These are phyloP conservation scores for Chiridota heheva DNA, from an alignment of 35 echinoderm and acorn worm genomes.

Conservation along the genomic window DNA sequence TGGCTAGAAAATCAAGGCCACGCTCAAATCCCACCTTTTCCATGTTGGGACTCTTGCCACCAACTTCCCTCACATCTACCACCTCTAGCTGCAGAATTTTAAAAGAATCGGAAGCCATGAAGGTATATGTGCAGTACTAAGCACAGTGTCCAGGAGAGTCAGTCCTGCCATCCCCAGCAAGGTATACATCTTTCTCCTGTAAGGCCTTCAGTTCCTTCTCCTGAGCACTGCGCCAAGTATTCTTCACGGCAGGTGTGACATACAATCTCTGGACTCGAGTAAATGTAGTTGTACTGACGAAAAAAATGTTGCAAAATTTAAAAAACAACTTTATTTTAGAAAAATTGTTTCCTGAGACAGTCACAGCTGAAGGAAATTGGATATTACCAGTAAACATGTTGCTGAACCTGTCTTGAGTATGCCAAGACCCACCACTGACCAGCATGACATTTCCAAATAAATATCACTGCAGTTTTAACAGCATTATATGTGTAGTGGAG, in stretches of 20 bases:
- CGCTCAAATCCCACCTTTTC: conserved; percentile 21
- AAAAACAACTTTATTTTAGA: conserved; percentile 11
- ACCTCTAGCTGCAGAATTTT: conserved; percentile 33
- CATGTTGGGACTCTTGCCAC: conserved; percentile 35
- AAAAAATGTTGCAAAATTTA: not conserved
- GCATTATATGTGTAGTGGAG: not conserved
- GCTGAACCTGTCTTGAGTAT: conserved; percentile 1
- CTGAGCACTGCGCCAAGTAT: not conserved
- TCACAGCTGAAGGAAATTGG: conserved; percentile 14
- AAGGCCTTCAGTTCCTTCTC: not conserved
- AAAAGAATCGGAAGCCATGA: conserved; percentile 9
- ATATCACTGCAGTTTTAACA: conserved; percentile 10
- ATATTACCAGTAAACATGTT: conserved; percentile 48
- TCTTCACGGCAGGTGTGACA: conserved; percentile 20
- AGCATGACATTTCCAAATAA: conserved; percentile 16
- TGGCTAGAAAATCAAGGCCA: conserved; percentile 1
- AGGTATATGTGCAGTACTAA: conserved; percentile 35
- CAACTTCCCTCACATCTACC: conserved; percentile 27
- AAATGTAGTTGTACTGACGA: conserved; percentile 17
- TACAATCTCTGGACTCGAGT: conserved; percentile 24
- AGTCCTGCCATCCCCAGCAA: conserved; percentile 37
- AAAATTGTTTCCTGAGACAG: conserved; percentile 21
- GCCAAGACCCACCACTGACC: not conserved
- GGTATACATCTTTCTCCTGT: not conserved
- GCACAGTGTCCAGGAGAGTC: conserved; percentile 45